These are phyloP conservation scores for Pionites leucogaster DNA, from an alignment of 2,113 vertebrate species.

Conservation along the genomic window DNA sequence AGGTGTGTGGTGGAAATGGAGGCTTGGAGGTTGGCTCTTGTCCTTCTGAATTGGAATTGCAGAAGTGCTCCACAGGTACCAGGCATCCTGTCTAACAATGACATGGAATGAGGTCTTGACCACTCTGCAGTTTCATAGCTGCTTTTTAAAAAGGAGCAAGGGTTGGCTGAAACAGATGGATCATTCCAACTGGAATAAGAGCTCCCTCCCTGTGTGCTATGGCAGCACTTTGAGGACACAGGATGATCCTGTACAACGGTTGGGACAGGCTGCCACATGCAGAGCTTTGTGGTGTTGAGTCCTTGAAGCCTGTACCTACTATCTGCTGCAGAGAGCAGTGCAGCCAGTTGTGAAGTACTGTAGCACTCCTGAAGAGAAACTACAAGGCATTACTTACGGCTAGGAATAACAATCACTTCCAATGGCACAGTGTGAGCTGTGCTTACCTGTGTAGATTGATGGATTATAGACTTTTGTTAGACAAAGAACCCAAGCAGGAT, in stretches of 20 bases:
- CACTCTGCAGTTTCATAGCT: background rate
- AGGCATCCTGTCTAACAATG: background rate
- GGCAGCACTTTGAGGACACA: background rate
- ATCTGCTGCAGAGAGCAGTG: background rate
- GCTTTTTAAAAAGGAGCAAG: background rate
- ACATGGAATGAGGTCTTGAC: background rate
- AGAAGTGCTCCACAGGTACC: background rate
- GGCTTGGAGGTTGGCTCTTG: background rate
- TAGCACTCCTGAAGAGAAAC: background rate
- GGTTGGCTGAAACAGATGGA: background rate
- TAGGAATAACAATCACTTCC: background rate
- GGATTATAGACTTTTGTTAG: background rate
- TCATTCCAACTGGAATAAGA: background rate
- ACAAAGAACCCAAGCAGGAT: background rate
- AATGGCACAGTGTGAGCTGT: background rate
- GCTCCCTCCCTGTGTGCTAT: background rate
- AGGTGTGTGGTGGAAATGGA: background rate
- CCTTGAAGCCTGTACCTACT: background rate
- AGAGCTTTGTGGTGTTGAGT: background rate
- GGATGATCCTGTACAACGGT: fast-evolving
- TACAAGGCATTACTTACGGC: background rate
- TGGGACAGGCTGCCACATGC: background rate
- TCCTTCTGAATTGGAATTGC: background rate
- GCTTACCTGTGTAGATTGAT: background rate
- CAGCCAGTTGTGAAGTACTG: background rate